Percentiles rank a stretch among this genome's conserved stretches.
Conservation (phyloP, 64 coral and sea anemone genomes). For the Montipora capricornis region DNA sequence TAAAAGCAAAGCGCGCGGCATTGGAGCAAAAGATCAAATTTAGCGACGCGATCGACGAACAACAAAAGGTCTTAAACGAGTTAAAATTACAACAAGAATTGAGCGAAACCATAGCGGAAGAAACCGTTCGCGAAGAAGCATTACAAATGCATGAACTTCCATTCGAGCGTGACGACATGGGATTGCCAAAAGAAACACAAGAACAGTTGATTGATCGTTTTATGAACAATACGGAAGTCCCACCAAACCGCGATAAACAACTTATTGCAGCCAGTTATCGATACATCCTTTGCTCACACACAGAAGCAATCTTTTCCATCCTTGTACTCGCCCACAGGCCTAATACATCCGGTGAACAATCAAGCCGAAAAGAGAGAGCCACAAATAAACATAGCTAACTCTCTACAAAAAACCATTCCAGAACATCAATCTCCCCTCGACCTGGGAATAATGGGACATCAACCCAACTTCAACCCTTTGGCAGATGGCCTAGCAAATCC, state of each 20-base stretch:
- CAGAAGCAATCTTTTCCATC: not conserved
- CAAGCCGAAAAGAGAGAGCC: not conserved
- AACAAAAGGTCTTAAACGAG: slow-evolving; percentile 31
- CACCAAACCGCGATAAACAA: not conserved
- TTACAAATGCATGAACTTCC: slow-evolving; percentile 26
- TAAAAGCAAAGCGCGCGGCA: slow-evolving; percentile 53
- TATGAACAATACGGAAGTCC: not conserved
- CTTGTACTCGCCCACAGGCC: not conserved
- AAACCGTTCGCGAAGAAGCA: slow-evolving; percentile 41
- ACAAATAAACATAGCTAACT: not conserved
- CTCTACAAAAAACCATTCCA: not conserved
- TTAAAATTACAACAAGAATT: slow-evolving; percentile 56
- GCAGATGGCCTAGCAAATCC: not conserved
- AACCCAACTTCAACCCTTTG: not conserved
- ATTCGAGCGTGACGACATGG: not conserved
- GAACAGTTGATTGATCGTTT: slow-evolving; percentile 35
- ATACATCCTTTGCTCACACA: not conserved
- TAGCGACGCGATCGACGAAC: slow-evolving; percentile 45
- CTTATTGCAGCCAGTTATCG: not conserved
- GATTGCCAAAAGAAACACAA: slow-evolving; percentile 20
- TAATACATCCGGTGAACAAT: too few species aligned
- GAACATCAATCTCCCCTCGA: not conserved
- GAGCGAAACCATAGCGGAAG: slow-evolving; percentile 54
- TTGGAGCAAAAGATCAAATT: slow-evolving; percentile 58
- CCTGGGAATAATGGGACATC: not conserved